phyloP scores from a whole-genome alignment of 2,113 vertebrate genomes.

The Atherinomorus stipes region DNA sequence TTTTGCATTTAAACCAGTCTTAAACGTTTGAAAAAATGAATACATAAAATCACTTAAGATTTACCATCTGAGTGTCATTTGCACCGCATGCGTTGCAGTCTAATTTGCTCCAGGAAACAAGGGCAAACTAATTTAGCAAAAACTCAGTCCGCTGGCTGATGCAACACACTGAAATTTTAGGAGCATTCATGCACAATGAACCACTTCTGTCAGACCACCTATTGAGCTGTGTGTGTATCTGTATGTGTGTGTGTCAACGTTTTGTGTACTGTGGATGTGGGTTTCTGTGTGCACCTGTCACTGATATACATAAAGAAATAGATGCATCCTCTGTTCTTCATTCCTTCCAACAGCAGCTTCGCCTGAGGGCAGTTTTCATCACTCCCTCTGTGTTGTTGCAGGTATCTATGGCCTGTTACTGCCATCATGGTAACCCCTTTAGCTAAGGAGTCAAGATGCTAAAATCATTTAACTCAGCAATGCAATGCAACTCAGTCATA shows the following conservation, averaged over 20 bases:
- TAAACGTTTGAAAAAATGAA: background rate
- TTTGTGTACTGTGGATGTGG: conserved; percentile 52
- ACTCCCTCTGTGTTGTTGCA: conserved; percentile 54
- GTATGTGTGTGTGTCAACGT: conserved; percentile 55
- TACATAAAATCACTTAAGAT: conserved; percentile 28
- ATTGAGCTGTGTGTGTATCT: conserved; percentile 58
- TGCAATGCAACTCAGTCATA: conserved; percentile 41
- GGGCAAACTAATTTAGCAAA: conserved; percentile 73
- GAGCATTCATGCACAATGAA: conserved; percentile 77
- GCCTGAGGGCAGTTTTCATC: conserved; percentile 75
- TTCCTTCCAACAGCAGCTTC: conserved; percentile 60
- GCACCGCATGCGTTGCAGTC: conserved; percentile 45
- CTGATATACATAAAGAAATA: conserved; percentile 61
- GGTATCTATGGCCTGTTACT: conserved; percentile 35
- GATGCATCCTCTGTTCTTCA: conserved; percentile 66
- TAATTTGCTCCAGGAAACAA: conserved; percentile 70
- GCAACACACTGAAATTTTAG: conserved; percentile 79
- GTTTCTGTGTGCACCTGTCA: conserved; percentile 54
- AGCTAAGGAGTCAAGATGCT: conserved; percentile 30
- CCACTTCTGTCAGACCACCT: conserved; percentile 79
- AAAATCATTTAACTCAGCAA: conserved; percentile 41
- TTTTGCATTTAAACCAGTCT: background rate
- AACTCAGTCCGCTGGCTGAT: conserved; percentile 73
- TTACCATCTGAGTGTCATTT: conserved; percentile 43
- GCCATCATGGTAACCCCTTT: conserved; percentile 23